phyloP scores from a whole-genome alignment of 2,888 invertebrate species.

The Diarsia mendica region DNA sequence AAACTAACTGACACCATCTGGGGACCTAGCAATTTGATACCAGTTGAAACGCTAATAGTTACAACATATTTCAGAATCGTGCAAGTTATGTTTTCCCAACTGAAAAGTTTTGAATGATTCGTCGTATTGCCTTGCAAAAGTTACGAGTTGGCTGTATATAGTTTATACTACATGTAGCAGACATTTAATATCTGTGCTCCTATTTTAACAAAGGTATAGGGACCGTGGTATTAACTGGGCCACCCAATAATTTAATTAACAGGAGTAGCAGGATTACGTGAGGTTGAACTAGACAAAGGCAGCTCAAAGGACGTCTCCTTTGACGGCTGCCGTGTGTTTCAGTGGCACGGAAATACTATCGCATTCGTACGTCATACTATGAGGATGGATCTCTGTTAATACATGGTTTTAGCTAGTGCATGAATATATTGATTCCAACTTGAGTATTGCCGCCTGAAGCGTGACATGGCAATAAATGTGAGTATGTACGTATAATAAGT shows the following conservation, averaged over 20 bases:
- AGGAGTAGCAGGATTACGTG: background rate
- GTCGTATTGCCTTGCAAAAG: background rate
- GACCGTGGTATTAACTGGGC: background rate
- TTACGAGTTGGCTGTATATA: too few relatives aligned
- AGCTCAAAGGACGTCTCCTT: background rate
- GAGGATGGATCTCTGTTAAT: background rate
- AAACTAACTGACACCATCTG: background rate
- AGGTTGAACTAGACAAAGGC: too few relatives aligned
- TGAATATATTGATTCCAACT: background rate
- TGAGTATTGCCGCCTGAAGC: background rate
- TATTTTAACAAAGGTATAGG: background rate
- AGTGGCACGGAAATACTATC: background rate
- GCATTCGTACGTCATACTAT: background rate
- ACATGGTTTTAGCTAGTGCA: background rate
- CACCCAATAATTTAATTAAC: background rate
- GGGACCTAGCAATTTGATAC: background rate
- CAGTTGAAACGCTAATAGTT: background rate
- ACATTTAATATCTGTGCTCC: background rate
- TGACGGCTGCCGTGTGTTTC: background rate
- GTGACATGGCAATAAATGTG: background rate
- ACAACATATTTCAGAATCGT: background rate
- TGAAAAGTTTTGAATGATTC: constrained; percentile 5
- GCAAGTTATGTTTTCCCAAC: background rate
- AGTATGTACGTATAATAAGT: too few relatives aligned
- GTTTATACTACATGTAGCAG: background rate